A percentile compares a stretch with the other conserved stretches of the same genome.
Evolutionary conservation across 2,888 invertebrate genomes (phyloP).

Genomic region (Melipona bicolor): DNA sequence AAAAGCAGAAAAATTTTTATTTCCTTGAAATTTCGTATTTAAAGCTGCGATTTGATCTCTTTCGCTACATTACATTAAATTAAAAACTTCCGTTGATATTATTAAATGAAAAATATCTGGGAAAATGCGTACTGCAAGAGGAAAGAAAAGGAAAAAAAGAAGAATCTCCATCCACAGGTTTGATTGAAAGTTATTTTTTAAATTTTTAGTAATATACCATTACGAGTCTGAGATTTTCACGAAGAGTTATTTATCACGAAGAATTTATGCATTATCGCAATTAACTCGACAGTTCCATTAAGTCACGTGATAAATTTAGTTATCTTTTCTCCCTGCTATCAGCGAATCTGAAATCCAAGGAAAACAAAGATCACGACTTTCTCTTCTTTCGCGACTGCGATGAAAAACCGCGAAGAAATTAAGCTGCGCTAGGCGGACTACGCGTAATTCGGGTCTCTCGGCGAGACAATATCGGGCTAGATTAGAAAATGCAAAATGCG

Average conservation of each 20-base stretch:
- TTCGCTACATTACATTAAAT: no score
- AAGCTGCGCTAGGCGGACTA: neutral
- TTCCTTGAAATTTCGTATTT: neutral
- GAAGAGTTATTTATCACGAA: neutral
- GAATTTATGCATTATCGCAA: neutral
- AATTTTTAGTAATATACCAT: neutral
- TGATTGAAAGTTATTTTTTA: neutral
- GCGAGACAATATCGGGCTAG: no score
- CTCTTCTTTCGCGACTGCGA: neutral
- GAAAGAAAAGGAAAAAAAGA: neutral
- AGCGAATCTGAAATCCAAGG: neutral
- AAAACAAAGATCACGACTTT: neutral
- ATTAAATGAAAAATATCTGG: no score
- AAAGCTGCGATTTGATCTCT: neutral
- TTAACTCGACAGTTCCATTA: neutral
- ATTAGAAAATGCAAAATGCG: conserved; percentile 16
- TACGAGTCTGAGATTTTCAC: neutral
- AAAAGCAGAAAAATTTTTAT: neutral
- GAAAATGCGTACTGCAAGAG: neutral
- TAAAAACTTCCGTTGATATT: no score
- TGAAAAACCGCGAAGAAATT: conserved; percentile 2
- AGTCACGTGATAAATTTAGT: neutral
- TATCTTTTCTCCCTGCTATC: neutral
- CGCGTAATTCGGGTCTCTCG: neutral
- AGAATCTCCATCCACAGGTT: neutral